phyloP scores from a whole-genome alignment of 1,140 invertebrate species.

The Carposina sasakii region DNA sequence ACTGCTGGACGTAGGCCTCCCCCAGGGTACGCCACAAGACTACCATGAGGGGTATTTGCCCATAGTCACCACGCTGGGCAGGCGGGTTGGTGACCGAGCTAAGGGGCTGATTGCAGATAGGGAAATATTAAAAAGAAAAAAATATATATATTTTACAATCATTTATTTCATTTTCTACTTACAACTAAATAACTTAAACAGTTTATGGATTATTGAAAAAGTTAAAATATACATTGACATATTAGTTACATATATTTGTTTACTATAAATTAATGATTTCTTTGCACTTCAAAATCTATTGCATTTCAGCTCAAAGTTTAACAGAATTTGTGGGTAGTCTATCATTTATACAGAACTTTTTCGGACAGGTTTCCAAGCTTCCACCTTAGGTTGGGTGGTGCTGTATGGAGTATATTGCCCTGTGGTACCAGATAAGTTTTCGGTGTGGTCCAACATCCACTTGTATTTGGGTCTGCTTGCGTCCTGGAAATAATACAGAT shows the following conservation, averaged over 20 bases:
- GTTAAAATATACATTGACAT: no score
- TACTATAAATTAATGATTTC: no score
- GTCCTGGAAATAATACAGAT: conserved; percentile 77
- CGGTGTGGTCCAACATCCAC: conserved; percentile 89
- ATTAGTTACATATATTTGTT: no score
- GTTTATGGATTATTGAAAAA: no score
- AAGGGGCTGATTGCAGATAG: no score
- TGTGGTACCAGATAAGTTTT: conserved; percentile 88
- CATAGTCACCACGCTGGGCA: no score
- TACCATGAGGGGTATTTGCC: no score
- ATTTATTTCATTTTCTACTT: conserved; percentile 58
- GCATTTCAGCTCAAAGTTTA: no score
- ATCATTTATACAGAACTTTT: conserved; percentile 35
- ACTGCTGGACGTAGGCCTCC: no score
- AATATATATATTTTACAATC: conserved; percentile 16
- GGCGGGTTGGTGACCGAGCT: conserved; percentile 13
- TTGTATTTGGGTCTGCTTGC: conserved; percentile 83
- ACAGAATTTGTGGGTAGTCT: no score
- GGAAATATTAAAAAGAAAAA: conserved; percentile 15
- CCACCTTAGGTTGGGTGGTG: conserved; percentile 88
- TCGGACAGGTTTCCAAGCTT: conserved; percentile 83
- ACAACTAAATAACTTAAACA: conserved; percentile 35
- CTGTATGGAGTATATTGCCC: conserved; percentile 91
- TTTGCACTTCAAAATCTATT: no score
- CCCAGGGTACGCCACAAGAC: no score